Percentiles rank a stretch among this genome's conserved stretches.
Conservation (phyloP, 2,888 invertebrate genomes). For the Drosophila emarginata region DNA sequence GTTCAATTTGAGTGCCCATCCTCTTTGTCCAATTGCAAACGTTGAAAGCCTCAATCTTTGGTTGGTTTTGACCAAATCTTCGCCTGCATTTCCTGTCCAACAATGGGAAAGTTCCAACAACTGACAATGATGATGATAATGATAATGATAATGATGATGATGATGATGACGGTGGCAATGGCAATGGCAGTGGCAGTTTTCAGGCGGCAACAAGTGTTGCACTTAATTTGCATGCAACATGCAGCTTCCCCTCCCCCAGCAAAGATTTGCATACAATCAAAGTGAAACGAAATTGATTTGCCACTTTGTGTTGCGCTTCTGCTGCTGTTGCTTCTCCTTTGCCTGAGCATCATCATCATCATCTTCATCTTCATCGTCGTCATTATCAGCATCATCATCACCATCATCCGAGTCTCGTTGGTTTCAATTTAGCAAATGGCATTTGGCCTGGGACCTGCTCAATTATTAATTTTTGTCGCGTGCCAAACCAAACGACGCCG, state of each 20-base stretch:
- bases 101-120: constrained; percentile 27
- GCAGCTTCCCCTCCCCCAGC: constrained; percentile 44
- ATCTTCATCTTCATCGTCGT: constrained; percentile 9
- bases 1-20: constrained; percentile 8
- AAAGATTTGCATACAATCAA: constrained; percentile 75
- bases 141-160: constrained; percentile 11
- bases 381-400: not conserved
- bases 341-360: constrained; percentile 37
- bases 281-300: constrained; percentile 72
- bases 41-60: constrained; percentile 16
- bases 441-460: constrained; percentile 41
- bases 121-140: constrained; percentile 6
- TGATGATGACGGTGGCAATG: not conserved
- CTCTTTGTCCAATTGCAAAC: constrained; percentile 6
- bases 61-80: constrained; percentile 31
- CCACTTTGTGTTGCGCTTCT: constrained; percentile 51
- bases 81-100: constrained; percentile 29
- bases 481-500: constrained; percentile 44
- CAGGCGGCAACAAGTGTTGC: constrained; percentile 67
- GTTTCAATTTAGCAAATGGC: constrained; percentile 73
- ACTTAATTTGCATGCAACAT: constrained; percentile 74
- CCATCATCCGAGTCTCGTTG: constrained; percentile 24
- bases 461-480: constrained; percentile 77
- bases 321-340: constrained; percentile 31
- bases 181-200: not conserved